These are phyloP conservation scores for Stenoptilia bipunctidactyla DNA, from an alignment of 2,888 invertebrate genomes.

Conservation along the genomic window DNA sequence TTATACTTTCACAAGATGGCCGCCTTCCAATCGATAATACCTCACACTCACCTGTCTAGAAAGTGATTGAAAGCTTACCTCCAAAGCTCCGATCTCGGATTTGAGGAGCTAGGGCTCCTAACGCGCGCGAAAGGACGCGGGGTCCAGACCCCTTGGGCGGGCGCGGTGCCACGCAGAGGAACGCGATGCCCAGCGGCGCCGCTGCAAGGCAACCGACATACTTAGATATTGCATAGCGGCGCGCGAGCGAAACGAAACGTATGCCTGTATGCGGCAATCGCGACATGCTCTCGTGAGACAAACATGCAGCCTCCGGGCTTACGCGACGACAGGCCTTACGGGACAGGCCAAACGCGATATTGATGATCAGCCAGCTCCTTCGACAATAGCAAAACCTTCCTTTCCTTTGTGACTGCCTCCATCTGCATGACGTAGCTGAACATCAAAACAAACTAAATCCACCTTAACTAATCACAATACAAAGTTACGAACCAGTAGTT, in stretches of 20 bases:
- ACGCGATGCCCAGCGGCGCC: conserved; percentile 55
- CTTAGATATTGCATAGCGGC: conserved; percentile 49
- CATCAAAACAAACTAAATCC: conserved; percentile 56
- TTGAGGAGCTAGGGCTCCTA: conserved; percentile 61
- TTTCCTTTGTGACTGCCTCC: conserved; percentile 5
- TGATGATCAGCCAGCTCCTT: conserved; percentile 24
- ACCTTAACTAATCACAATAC: conserved; percentile 66
- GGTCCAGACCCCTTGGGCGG: conserved; percentile 28
- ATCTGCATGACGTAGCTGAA: conserved; percentile 27
- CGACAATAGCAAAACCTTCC: conserved; percentile 8
- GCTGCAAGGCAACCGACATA: conserved; percentile 62
- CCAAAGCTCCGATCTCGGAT: conserved; percentile 35
- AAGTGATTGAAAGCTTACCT: conserved; percentile 51
- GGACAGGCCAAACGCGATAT: conserved; percentile 45
- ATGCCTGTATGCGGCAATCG: conserved; percentile 7
- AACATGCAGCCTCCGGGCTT: conserved; percentile 56
- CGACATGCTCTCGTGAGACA: conserved; percentile 48
- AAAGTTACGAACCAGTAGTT: conserved; percentile 66
- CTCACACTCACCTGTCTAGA: conserved; percentile 33
- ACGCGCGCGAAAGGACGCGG: conserved; percentile 56
- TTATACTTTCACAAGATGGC: conserved; percentile 54
- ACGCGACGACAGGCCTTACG: conserved; percentile 53
- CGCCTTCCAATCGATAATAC: conserved; percentile 35
- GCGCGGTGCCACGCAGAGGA: conserved; percentile 52
- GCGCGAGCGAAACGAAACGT: conserved; percentile 22